A percentile compares a stretch with the other conserved stretches of the same genome.
Conservation (phyloP, 2,797 vertebrate genomes). For the Luscinia megarhynchos region DNA sequence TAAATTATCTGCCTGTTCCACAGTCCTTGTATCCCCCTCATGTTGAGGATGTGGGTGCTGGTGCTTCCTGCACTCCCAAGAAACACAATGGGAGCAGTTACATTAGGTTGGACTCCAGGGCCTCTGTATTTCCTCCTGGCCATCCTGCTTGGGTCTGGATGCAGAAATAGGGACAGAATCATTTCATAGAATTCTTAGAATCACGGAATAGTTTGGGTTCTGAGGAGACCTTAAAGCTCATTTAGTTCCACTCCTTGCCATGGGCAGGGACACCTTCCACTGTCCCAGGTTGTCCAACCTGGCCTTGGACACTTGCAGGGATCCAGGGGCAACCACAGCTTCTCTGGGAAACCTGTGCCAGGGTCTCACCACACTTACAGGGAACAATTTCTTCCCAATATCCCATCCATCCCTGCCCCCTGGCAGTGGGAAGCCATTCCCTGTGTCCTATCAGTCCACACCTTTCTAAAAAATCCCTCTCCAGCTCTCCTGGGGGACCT, state of each 20-base stretch:
- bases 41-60: fast-evolving
- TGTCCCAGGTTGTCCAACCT: fast-evolving
- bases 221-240: neutral
- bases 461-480: neutral
- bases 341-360: neutral
- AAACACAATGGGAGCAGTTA: neutral
- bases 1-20: neutral
- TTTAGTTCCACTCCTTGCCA: fast-evolving
- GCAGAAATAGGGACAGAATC: neutral
- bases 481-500: neutral
- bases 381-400: neutral
- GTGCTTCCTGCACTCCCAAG: fast-evolving
- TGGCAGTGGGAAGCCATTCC: neutral
- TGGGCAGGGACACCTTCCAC: neutral
- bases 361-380: fast-evolving
- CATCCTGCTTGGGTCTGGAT: neutral
- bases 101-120: neutral
- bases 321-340: neutral
- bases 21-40: neutral
- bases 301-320: neutral
- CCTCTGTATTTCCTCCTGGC: neutral
- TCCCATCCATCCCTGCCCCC: neutral
- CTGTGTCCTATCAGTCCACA: neutral
- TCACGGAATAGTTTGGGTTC: neutral
- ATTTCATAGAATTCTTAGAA: fast-evolving